Percentiles rank a stretch among this genome's conserved stretches.
These are phyloP conservation scores for Harmothoe impar DNA, from an alignment of 2,888 invertebrate species.

Conservation along the genomic window DNA sequence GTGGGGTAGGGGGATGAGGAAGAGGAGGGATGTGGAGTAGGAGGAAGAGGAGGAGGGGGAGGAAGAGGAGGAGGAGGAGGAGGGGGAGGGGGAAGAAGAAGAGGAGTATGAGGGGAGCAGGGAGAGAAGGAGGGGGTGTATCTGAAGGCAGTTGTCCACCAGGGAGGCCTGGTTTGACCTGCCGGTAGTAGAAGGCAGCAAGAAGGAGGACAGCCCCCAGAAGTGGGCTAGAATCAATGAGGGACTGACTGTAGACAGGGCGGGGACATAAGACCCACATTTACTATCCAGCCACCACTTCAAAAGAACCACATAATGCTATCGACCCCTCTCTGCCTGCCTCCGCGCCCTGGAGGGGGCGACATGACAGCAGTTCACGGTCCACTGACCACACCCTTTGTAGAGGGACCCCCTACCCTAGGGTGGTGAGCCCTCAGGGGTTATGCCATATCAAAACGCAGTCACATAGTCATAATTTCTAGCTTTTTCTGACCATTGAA, in stretches of 20 bases:
- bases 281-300: neutral
- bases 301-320: neutral
- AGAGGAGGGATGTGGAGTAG: neutral
- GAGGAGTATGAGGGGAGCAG: too few relatives aligned
- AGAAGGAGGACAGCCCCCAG: neutral
- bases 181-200: too few relatives aligned
- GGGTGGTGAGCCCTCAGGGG: constrained; percentile 1
- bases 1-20: neutral
- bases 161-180: too few relatives aligned
- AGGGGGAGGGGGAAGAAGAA: too few relatives aligned
- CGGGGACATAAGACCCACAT: neutral
- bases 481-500: neutral
- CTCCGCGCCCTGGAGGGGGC: neutral
- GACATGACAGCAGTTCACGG: neutral
- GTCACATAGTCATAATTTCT: constrained; percentile 14
- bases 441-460: constrained; percentile 6
- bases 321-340: neutral
- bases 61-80: too few relatives aligned
- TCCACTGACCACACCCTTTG: constrained; percentile 9
- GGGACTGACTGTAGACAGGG: constrained; percentile 2
- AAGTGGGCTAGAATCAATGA: neutral
- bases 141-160: too few relatives aligned
- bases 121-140: too few relatives aligned
- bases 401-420: neutral
- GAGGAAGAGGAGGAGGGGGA: too few relatives aligned